phyloP scores from a whole-genome alignment of 2,797 vertebrate species.

The Enteromius afrohamiltoni region DNA sequence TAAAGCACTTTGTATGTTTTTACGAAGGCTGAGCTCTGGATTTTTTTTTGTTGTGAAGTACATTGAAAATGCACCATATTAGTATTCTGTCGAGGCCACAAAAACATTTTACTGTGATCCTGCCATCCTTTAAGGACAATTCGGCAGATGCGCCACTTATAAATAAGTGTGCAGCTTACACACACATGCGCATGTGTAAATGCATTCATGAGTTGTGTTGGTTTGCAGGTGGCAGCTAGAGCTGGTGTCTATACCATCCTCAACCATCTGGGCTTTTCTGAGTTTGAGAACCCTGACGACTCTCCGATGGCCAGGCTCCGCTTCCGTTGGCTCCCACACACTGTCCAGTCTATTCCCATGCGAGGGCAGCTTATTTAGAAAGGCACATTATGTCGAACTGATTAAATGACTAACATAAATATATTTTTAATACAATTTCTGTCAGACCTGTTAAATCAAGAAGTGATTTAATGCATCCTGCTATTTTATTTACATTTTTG shows the following conservation, averaged over 20 bases:
- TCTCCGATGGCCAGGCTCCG: conserved; percentile 83
- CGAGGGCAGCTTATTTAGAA: conserved; percentile 84
- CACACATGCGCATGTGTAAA: no score
- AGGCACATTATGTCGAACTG: background rate
- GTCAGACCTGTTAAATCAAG: background rate
- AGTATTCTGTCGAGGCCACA: background rate
- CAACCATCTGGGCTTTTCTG: conserved; percentile 90
- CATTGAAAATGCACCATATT: background rate
- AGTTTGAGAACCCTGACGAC: conserved; percentile 85
- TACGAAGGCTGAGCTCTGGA: background rate
- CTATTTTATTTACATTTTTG: conserved; percentile 3
- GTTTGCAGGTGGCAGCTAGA: conserved; percentile 87
- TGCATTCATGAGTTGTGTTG: conserved; percentile 42
- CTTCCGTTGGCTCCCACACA: conserved; percentile 88
- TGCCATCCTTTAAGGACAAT: conserved; percentile 1
- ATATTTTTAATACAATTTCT: conserved; percentile 56
- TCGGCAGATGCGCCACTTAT: background rate
- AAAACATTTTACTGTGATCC: background rate
- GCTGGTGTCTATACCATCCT: conserved; percentile 92
- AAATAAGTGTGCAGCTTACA: background rate
- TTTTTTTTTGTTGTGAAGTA: background rate
- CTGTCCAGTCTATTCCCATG: conserved; percentile 76
- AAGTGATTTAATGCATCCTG: conserved; percentile 6
- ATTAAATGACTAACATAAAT: conserved; percentile 47
- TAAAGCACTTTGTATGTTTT: background rate